Evolutionary conservation across 2,888 invertebrate species (phyloP), one percentile per base, ranked within the genome.

Genomic region (Hypomecis atomaria): DNA sequence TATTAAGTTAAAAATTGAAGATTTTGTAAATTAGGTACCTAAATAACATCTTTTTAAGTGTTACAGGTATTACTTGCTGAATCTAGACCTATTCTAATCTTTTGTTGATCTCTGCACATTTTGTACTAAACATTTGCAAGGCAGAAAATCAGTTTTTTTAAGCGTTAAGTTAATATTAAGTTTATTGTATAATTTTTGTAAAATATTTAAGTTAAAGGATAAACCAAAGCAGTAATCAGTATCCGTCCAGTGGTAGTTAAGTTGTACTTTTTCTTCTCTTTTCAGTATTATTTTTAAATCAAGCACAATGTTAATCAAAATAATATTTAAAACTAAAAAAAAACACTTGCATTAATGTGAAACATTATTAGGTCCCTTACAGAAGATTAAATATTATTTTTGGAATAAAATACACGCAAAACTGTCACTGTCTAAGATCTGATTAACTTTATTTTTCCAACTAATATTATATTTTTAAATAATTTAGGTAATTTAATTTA

Each of bases 221-320:
- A 82, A 86, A 90, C 89, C 91, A 90, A 92, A 91, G 90, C 90
- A 90, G 88, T 88, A 90, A 92, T 92, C 92, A 92, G 92, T 92
- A 92, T 92, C 92, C 92, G 92, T 92, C 92, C 92, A 92, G 83
- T 84, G 82, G 84, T 92, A 91, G 88, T 86, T 90, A 90, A 86
- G 86, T 76, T 77, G 64, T 70, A 69, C 64, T 76, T 69, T 74
- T 52, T 76, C 66, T 71, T 59, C 69, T 70, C 70, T 71, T 72
- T 59, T 58, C 61, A 65, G 69, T 42, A 11, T 50, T 5, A 23
- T 5, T 13, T 9, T 53, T 48, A 7, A 43, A 37, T 47, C 44
- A 40, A 40, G 5, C 37, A 13, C 42, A 42, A 4, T 42, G 4
- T 42, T 9, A 42, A n/a, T n/a, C 7, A 10, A 3, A n/a, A 9